Evolutionary conservation across 2,797 vertebrate genomes (phyloP).

Genomic region (Chaetodon trifasciatus): DNA sequence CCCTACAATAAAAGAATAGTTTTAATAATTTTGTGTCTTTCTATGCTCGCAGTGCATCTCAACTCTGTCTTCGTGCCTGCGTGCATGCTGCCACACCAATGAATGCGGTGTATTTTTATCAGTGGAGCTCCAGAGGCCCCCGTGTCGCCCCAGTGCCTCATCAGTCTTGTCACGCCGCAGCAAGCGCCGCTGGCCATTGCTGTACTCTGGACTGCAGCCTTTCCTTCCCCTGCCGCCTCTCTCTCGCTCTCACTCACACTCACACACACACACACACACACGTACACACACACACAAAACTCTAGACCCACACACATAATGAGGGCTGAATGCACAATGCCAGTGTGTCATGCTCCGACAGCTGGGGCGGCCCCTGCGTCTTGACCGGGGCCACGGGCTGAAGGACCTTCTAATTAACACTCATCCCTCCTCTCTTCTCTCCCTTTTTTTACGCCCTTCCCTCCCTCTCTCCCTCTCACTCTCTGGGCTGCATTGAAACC

Average conservation of each 20-base stretch:
- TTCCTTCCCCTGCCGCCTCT: slow-evolving; percentile 68
- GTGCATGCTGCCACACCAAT: slow-evolving; percentile 47
- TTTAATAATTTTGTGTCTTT: slow-evolving; percentile 19
- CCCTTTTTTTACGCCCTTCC: slow-evolving; percentile 60
- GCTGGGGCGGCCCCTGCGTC: slow-evolving; percentile 87
- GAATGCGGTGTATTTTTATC: slow-evolving; percentile 83
- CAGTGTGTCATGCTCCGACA: slow-evolving; percentile 89
- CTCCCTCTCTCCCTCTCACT: slow-evolving; percentile 69
- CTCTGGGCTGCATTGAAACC: slow-evolving; percentile 78
- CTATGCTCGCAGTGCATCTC: slow-evolving; percentile 17
- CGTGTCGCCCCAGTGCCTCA: slow-evolving; percentile 82
- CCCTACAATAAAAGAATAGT: slow-evolving; percentile 16
- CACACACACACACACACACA: slow-evolving; percentile 32
- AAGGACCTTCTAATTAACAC: slow-evolving; percentile 91
- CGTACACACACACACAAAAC: slow-evolving; percentile 52
- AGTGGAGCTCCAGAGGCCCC: slow-evolving; percentile 77
- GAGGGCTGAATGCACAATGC: slow-evolving; percentile 89
- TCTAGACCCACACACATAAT: slow-evolving; percentile 82
- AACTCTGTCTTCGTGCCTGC: slow-evolving; percentile 8
- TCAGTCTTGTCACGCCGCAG: slow-evolving; percentile 86
- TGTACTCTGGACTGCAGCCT: slow-evolving; percentile 83
- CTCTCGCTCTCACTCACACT: slow-evolving; percentile 8
- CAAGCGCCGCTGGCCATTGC: slow-evolving; percentile 84
- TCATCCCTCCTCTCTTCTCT: slow-evolving; percentile 79
- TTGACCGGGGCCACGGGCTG: slow-evolving; percentile 86